These are phyloP conservation scores for Xenopus petersii DNA, from an alignment of 2,797 vertebrate species.

Conservation along the genomic window DNA sequence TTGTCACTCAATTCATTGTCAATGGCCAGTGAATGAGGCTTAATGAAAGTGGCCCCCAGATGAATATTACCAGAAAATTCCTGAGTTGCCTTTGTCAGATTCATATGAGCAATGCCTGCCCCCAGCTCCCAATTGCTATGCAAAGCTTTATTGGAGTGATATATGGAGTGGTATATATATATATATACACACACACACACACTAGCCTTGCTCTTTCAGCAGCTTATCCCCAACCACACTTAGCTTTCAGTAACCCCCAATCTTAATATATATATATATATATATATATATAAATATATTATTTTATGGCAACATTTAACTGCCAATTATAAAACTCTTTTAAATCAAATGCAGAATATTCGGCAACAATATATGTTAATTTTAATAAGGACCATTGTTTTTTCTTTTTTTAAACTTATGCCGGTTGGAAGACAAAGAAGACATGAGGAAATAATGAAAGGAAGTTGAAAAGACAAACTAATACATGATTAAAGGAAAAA, in stretches of 20 bases:
- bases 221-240: slow-evolving; percentile 20
- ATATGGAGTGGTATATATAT: slow-evolving; percentile 39
- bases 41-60: slow-evolving; percentile 81
- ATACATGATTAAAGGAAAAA: no score
- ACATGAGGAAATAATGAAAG: no score
- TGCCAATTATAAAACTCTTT: background rate
- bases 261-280: no score
- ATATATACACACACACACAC: no score
- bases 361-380: no score
- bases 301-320: background rate
- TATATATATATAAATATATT: no score
- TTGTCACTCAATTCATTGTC: slow-evolving; percentile 82
- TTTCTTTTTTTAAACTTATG: no score
- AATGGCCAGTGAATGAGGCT: slow-evolving; percentile 82
- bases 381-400: no score
- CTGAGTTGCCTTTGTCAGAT: slow-evolving; percentile 72
- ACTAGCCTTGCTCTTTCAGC: slow-evolving; percentile 22
- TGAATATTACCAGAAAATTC: slow-evolving; percentile 80
- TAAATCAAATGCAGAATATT: no score
- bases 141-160: slow-evolving; percentile 64
- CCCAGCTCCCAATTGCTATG: slow-evolving; percentile 69
- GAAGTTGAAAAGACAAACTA: no score
- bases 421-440: no score
- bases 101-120: slow-evolving; percentile 71
- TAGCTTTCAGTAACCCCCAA: background rate